These are phyloP conservation scores for Aegithalos caudatus DNA, from an alignment of 2,113 vertebrate genomes.

Conservation along the genomic window DNA sequence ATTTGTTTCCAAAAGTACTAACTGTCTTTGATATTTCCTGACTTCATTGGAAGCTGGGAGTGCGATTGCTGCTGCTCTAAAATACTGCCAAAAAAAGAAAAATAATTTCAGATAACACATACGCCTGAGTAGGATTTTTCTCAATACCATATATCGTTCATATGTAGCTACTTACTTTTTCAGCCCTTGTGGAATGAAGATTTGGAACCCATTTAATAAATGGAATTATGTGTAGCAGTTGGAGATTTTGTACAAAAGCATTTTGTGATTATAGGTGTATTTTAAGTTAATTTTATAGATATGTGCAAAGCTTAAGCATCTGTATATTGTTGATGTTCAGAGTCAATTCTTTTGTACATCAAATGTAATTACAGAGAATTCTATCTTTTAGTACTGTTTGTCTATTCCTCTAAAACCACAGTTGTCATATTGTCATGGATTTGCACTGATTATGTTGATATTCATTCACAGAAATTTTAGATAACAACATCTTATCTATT, in stretches of 20 bases:
- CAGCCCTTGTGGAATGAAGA: fast-evolving
- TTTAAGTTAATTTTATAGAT: not conserved
- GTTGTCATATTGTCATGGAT: not conserved
- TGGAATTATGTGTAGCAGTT: not conserved
- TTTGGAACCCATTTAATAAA: not conserved
- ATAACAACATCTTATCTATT: slow-evolving; percentile 64
- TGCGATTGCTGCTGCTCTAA: not conserved
- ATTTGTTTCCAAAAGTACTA: not conserved
- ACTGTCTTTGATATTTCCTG: not conserved
- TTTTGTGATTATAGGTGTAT: not conserved
- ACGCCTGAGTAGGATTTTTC: not conserved
- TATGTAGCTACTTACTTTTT: not conserved
- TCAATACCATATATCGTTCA: not conserved
- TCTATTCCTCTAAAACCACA: not conserved
- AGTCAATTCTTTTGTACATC: not conserved
- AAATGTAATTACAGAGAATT: not conserved
- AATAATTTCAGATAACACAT: not conserved
- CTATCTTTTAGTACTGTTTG: not conserved
- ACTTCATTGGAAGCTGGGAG: not conserved
- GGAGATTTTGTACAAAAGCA: not conserved
- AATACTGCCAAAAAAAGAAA: not conserved
- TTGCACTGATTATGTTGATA: not conserved
- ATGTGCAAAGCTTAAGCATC: not conserved
- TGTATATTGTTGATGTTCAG: not conserved
- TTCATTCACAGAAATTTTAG: slow-evolving; percentile 65